A percentile compares a stretch with the other conserved stretches of the same genome.
Conservation (phyloP, 2,888 invertebrate genomes). For the Entomobrya multifasciata region DNA sequence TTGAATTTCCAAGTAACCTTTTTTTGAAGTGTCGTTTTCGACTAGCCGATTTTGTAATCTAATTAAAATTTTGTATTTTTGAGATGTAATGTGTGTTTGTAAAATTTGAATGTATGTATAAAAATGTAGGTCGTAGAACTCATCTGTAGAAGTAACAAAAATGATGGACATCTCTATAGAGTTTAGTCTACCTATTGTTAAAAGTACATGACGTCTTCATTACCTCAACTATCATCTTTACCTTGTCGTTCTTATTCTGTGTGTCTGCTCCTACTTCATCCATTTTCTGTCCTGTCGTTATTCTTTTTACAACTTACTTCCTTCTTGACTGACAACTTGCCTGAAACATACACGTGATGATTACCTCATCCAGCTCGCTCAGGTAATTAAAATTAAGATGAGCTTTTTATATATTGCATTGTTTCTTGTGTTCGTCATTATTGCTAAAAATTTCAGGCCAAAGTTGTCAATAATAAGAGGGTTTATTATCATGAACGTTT, state of each 20-base stretch:
- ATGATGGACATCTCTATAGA: conserved; percentile 35
- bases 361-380: conserved; percentile 64
- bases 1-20: too few relatives aligned
- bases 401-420: too few relatives aligned
- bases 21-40: background rate
- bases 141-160: conserved; percentile 38
- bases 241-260: conserved; percentile 14
- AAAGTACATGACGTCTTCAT: conserved; percentile 38
- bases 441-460: too few relatives aligned
- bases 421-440: too few relatives aligned
- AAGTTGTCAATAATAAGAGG: too few relatives aligned
- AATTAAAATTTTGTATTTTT: too few relatives aligned
- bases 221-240: conserved; percentile 19
- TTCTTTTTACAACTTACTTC: conserved; percentile 13
- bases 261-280: conserved; percentile 1
- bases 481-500: too few relatives aligned
- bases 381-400: conserved; percentile 56
- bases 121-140: conserved; percentile 43
- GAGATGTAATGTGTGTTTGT: too few relatives aligned
- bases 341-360: conserved; percentile 54
- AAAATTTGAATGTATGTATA: background rate
- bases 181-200: conserved; percentile 46
- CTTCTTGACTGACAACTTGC: background rate
- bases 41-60: too few relatives aligned
- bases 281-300: conserved; percentile 54